phyloP scores from a whole-genome alignment of 2,888 invertebrate species.

The Orthosia gracilis region DNA sequence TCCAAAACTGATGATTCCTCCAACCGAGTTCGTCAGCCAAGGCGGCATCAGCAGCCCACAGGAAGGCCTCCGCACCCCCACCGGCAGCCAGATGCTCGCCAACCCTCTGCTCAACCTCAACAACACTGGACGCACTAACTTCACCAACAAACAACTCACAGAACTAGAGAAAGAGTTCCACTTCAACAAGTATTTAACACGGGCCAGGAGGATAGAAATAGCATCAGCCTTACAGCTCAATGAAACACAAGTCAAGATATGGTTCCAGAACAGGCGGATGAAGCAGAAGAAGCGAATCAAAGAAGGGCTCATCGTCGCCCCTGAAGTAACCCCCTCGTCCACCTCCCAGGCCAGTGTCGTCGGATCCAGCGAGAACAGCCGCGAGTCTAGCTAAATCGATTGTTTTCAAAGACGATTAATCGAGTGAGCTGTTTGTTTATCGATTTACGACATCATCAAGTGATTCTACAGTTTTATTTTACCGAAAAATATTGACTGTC shows the following conservation, averaged over 20 bases:
- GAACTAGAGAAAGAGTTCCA: slow-evolving; percentile 99
- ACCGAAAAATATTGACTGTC: slow-evolving; percentile 42
- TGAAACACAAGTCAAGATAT: slow-evolving; percentile 99
- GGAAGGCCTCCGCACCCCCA: slow-evolving; percentile 87
- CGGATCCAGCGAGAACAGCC: slow-evolving; percentile 93
- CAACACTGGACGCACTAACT: slow-evolving; percentile 99
- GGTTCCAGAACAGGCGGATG: slow-evolving; percentile 99
- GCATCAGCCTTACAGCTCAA: slow-evolving; percentile 98
- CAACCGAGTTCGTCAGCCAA: slow-evolving; percentile 88
- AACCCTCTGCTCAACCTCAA: slow-evolving; percentile 91
- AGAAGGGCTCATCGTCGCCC: slow-evolving; percentile 94
- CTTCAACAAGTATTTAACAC: slow-evolving; percentile 99
- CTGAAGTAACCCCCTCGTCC: slow-evolving; percentile 88
- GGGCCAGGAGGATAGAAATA: slow-evolving; percentile 99
- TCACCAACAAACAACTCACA: slow-evolving; percentile 99
- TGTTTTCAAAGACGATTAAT: slow-evolving; percentile 60
- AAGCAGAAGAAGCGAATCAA: slow-evolving; percentile 99
- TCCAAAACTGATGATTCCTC: slow-evolving; percentile 92
- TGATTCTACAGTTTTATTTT: slow-evolving; percentile 42
- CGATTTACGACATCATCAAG: slow-evolving; percentile 41
- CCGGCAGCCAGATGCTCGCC: slow-evolving; percentile 86
- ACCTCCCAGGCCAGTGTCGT: slow-evolving; percentile 81
- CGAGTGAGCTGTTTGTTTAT: slow-evolving; percentile 60
- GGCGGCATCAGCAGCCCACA: slow-evolving; percentile 89
- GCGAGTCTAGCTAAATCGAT: slow-evolving; percentile 92